Percentiles rank a stretch among this genome's conserved stretches.
phyloP scores from a whole-genome alignment of 2,797 vertebrate species.

The Darevskia mixta region DNA sequence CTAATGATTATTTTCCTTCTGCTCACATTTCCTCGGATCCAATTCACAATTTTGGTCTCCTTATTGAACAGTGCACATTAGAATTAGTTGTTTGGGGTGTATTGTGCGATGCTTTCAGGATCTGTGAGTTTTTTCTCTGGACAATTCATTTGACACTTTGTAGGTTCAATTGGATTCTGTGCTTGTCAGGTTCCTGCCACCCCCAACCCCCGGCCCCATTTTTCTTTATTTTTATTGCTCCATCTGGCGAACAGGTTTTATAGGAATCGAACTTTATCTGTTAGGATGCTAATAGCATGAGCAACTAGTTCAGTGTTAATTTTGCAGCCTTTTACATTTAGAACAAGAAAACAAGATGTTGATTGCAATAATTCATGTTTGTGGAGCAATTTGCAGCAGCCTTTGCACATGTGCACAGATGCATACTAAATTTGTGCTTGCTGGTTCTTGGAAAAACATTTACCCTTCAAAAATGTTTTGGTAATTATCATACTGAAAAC shows the following conservation, averaged over 20 bases:
- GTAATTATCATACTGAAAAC: slow-evolving; percentile 68
- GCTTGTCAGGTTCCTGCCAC: slow-evolving; percentile 13
- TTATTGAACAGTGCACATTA: not conserved
- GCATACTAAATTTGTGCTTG: slow-evolving; percentile 78
- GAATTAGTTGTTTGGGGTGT: not conserved
- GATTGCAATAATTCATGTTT: slow-evolving; percentile 83
- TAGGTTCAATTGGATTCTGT: slow-evolving; percentile 22
- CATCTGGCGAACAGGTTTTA: slow-evolving; percentile 76
- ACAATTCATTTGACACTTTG: slow-evolving; percentile 4
- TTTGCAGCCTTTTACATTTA: slow-evolving; percentile 79
- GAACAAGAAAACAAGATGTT: slow-evolving; percentile 82
- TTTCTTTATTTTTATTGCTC: slow-evolving; percentile 59
- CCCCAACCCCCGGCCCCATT: slow-evolving; percentile 4
- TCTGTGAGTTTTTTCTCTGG: not conserved
- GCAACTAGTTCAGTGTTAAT: slow-evolving; percentile 68
- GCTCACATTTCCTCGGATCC: not conserved
- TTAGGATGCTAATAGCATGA: slow-evolving; percentile 75
- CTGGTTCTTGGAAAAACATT: slow-evolving; percentile 69
- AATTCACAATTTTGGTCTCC: not conserved
- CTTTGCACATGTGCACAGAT: slow-evolving; percentile 80
- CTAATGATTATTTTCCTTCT: not conserved
- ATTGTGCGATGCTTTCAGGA: not conserved
- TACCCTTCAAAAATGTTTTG: slow-evolving; percentile 75
- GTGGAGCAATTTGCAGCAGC: slow-evolving; percentile 80
- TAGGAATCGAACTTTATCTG: slow-evolving; percentile 73